Evolutionary conservation across 2,888 invertebrate species (phyloP), one percentile per base, ranked within the genome.

Genomic region (Dasypolia templi): DNA sequence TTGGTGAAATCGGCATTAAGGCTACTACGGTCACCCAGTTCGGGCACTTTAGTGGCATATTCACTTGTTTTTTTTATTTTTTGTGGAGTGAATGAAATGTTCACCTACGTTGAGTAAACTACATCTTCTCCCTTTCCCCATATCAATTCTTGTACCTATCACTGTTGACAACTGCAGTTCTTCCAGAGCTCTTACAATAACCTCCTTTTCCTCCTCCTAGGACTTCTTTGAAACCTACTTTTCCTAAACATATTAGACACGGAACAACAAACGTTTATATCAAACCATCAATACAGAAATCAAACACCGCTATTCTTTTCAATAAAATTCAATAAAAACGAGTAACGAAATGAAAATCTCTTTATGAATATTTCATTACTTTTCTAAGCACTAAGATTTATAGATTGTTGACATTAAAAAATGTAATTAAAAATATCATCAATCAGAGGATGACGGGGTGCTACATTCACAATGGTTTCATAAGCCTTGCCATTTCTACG

Each of bases 371-470:
- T 89, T 92, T 86, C 88, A 90, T 90, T 90, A 89, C 76, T 80
- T 89, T 87, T 79, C 77, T 88, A 87, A 89, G 88, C 83, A 85
- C 85, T 74, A 91, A 93, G 93, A 94, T 92, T 93, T 91, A 93
- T 93, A 90, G 85, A 89, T 89, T 93, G 93, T 93, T 93, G 92
- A 93, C 93, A 92, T 90, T 89, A 92, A 93, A 92, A 93, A 93
- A 88, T 90, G 89, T 93, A 94, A 94, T 94, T 94, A 93, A 94
- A 93, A 94, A 87, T 86, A 81, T 82, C 93, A 94, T 94, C 94
- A 94, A 94, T 94, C 94, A 94, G 81, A 84, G 83, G 71, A 81
- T 80, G 89, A 86, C 84, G 76, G 77, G 68, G 71, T 82, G 69
- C 70, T 72, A 82, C 79, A 73, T 59, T 80, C 89, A 92, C 91